Base-by-base conservation (phyloP, 2,797 vertebrate species). In the Austrolebias charrua region DNA sequence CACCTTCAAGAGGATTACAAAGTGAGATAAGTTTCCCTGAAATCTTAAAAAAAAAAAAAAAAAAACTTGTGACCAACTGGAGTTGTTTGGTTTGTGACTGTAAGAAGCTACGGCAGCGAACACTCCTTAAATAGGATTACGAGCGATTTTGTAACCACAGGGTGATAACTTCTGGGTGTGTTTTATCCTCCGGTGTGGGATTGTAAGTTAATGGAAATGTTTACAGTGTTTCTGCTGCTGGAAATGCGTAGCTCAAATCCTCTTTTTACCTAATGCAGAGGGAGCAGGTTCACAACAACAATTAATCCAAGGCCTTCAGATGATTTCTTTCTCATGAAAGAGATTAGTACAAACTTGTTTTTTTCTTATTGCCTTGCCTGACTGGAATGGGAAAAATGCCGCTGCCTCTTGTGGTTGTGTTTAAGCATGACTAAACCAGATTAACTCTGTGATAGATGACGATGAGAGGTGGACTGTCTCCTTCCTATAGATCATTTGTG, bases 271-370 rank as follows among this genome's bases (percentile, higher is more conserved):
- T 19, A 78, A 40, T 42, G 54, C 54, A 49, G 49, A 66, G 60
- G 10, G 68, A 74, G 63, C 55, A 70, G 80, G 70, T 78, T 69
- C 73, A 49, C 49, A 79, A 73, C 63, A 58, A 60, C 19, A 54
- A 75, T 69, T 45, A 83, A 79, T 78, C 55, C 45, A 35, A 48
- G 45, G 55, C 57, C 10, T 42, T 74, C 14, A 59, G 59, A 68
- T 56, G 48, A 62, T 75, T 71, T 40, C 28, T 54, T 63, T 69
- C 54, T 59, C 60, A 63, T 62, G 69, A 61, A 54, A 51, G 59
- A 76, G 75, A 78, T 75, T 72, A 66, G 60, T 66, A 73, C 51
- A 66, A 69, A 60, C 57, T 54, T 65, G 66, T 61, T 75, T 75
- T 59, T 43, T 50, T 43, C 40, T 24, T 35, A 50, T 60, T 8